phyloP scores from a whole-genome alignment of 2,888 invertebrate genomes.

The Leucophenga montana region DNA sequence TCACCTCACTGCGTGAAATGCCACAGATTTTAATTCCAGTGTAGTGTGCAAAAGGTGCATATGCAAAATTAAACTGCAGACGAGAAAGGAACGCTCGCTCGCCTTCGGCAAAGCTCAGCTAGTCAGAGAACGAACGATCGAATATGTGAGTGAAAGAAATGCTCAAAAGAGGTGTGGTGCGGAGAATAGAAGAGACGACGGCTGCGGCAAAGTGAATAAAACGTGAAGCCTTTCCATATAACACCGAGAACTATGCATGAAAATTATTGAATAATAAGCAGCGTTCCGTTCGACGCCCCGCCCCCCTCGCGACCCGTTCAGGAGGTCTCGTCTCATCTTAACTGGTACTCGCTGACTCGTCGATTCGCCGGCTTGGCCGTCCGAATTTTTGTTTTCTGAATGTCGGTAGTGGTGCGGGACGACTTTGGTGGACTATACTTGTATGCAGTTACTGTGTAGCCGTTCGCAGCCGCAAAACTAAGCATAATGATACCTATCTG shows the following conservation, averaged over 20 bases:
- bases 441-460: neutral
- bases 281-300: neutral
- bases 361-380: neutral
- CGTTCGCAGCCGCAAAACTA: slow-evolving; percentile 18
- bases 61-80: slow-evolving; percentile 45
- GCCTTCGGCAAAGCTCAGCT: neutral
- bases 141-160: neutral
- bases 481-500: slow-evolving; percentile 43
- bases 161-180: neutral
- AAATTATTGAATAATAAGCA: slow-evolving; percentile 37
- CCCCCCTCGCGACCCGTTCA: neutral
- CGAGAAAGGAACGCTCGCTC: neutral
- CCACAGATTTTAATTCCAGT: slow-evolving; percentile 27
- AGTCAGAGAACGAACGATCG: neutral
- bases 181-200: too few species aligned
- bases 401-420: neutral
- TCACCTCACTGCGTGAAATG: neutral
- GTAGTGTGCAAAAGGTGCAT: slow-evolving; percentile 33
- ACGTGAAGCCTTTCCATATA: slow-evolving; percentile 25
- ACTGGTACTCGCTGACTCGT: neutral
- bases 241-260: slow-evolving; percentile 40
- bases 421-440: neutral
- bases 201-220: too few species aligned
- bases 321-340: too few species aligned
- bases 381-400: neutral